Conservation (phyloP, 2,797 vertebrate species). For the Tapera naevia region DNA sequence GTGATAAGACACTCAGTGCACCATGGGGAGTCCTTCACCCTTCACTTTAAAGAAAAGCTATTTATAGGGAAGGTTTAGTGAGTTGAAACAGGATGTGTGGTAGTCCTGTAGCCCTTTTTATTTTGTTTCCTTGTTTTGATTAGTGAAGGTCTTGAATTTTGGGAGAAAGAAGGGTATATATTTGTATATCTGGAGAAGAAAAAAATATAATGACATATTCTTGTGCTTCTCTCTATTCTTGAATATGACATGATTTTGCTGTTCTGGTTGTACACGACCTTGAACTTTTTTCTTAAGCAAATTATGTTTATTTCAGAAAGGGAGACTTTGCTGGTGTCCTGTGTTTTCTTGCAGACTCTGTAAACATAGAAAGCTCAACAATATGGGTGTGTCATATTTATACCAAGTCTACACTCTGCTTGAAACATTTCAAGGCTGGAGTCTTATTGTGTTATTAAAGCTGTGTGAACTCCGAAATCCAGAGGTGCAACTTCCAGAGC, state of each 20-base stretch:
- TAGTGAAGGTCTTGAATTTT: not conserved
- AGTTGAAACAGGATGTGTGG: not conserved
- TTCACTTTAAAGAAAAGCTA: not conserved
- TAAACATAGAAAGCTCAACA: not conserved
- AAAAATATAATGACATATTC: not conserved
- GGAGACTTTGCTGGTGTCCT: not conserved
- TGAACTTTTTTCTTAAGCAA: not conserved
- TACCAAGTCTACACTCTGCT: not conserved
- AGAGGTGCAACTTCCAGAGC: not conserved
- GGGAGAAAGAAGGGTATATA: too few relatives aligned
- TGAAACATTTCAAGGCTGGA: not conserved
- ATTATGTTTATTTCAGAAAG: not conserved
- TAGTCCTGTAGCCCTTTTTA: not conserved
- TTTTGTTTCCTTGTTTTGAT: not conserved
- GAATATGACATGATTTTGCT: not conserved
- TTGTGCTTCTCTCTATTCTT: not conserved
- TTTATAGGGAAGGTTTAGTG: not conserved
- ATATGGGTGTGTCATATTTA: fast-evolving
- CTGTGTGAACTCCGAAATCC: not conserved
- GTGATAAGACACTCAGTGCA: not conserved
- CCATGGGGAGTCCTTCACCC: not conserved
- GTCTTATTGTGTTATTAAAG: not conserved
- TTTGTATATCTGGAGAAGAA: not conserved
- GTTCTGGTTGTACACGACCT: not conserved
- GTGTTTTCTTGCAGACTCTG: not conserved